Percentiles rank a stretch among this genome's conserved stretches.
Conservation (phyloP, 2,113 vertebrate genomes). For the Vicugna pacos region DNA sequence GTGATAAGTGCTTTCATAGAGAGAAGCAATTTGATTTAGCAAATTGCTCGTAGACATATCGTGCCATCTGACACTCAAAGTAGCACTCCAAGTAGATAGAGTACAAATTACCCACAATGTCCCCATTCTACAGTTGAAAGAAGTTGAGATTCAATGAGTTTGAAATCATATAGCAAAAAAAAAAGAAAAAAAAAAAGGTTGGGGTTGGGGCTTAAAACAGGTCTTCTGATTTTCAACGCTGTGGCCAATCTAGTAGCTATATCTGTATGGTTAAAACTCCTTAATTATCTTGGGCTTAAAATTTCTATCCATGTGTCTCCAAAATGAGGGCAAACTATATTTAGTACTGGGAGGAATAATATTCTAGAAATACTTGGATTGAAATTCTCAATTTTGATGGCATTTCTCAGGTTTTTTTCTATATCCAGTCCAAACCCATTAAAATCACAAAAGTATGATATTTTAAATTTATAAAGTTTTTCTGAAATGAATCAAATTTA, state of each 20-base stretch:
- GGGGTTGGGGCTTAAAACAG: neutral
- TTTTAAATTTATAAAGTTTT: neutral
- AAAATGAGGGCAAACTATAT: neutral
- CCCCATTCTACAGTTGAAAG: neutral
- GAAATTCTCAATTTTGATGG: neutral
- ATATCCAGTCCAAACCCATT: neutral
- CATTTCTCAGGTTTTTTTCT: neutral
- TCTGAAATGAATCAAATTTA: neutral
- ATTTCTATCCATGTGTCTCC: neutral
- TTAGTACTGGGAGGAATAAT: neutral
- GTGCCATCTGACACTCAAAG: neutral
- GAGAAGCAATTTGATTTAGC: slow-evolving; percentile 57
- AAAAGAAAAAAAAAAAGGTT: too few relatives aligned
- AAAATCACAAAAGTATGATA: neutral
- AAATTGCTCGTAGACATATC: slow-evolving; percentile 13
- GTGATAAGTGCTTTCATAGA: slow-evolving; percentile 43
- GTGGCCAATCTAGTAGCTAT: neutral
- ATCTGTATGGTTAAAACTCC: neutral
- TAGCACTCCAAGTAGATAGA: neutral
- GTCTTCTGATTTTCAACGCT: neutral
- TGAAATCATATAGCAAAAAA: neutral
- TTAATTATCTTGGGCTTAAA: neutral
- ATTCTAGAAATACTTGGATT: neutral
- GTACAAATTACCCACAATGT: neutral
- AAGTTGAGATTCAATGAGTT: neutral